Evolutionary conservation across 2,888 invertebrate genomes (phyloP).

Genomic region (Drosophila anomelani): DNA sequence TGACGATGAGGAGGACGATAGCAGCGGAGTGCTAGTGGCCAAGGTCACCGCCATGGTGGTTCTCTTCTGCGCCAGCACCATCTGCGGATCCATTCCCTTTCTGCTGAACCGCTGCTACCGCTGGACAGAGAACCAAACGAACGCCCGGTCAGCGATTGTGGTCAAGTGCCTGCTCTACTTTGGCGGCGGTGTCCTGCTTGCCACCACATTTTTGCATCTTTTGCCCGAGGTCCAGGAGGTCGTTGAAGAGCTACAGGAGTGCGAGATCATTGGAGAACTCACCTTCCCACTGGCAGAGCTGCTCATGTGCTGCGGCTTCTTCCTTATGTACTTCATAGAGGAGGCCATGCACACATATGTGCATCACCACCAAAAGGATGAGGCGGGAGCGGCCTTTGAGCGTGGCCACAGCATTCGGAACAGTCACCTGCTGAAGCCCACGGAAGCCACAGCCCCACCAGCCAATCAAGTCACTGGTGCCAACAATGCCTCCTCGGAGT

Average conservation of each 20-base stretch:
- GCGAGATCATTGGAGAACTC: conserved; percentile 85
- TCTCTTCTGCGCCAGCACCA: conserved; percentile 91
- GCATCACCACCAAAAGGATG: conserved; percentile 84
- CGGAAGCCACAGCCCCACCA: conserved; percentile 17
- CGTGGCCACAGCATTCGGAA: conserved; percentile 83
- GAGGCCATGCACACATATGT: conserved; percentile 91
- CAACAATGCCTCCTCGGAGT: conserved; percentile 23
- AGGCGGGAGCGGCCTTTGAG: conserved; percentile 79
- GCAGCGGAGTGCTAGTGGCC: conserved; percentile 86
- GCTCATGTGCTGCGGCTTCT: conserved; percentile 91
- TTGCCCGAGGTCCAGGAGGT: conserved; percentile 91
- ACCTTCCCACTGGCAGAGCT: conserved; percentile 89
- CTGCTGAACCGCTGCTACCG: conserved; percentile 88
- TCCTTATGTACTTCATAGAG: conserved; percentile 91
- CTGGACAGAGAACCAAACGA: conserved; percentile 85
- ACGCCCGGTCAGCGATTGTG: conserved; percentile 83
- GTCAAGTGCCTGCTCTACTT: conserved; percentile 90
- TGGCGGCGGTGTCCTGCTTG: conserved; percentile 93
- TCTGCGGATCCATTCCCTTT: conserved; percentile 91
- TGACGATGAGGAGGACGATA: conserved; percentile 78
- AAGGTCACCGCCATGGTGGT: conserved; percentile 92
- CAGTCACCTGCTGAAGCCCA: conserved; percentile 75
- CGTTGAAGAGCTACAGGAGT: conserved; percentile 86
- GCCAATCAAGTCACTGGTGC: neutral
- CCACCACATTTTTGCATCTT: conserved; percentile 92